A percentile compares a stretch with the other conserved stretches of the same genome.
These are phyloP conservation scores for Choloepus hoffmanni DNA, from an alignment of 2,113 vertebrate species.

Conservation along the genomic window DNA sequence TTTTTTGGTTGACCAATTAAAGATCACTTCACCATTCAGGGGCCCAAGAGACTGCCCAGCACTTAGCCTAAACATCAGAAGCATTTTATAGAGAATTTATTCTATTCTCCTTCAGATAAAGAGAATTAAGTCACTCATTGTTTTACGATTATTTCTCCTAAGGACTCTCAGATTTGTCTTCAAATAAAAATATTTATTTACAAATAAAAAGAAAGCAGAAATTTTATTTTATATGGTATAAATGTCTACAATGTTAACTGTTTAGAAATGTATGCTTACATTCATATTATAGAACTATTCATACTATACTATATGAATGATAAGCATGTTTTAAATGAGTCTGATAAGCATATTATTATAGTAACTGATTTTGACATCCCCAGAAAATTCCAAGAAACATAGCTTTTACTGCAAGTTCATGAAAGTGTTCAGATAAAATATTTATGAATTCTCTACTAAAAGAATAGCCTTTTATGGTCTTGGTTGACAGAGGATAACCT, in stretches of 20 bases:
- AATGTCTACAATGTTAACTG: constrained; percentile 40
- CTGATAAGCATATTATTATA: constrained; percentile 63
- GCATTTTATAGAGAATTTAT: background rate
- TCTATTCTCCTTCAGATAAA: background rate
- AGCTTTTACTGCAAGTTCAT: constrained; percentile 83
- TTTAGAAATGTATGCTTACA: constrained; percentile 42
- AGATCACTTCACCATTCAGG: background rate
- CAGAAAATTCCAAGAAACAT: constrained; percentile 81
- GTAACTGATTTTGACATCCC: constrained; percentile 79
- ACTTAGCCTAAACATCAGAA: background rate
- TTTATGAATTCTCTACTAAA: constrained; percentile 81
- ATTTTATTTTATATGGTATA: constrained; percentile 17
- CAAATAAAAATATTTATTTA: constrained; percentile 40
- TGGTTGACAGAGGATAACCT: constrained; percentile 81
- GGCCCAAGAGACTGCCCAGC: background rate
- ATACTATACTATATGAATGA: background rate
- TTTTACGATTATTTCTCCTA: constrained; percentile 49
- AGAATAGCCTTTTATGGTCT: constrained; percentile 75
- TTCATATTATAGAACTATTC: too few relatives aligned
- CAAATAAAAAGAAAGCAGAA: background rate
- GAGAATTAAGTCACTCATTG: background rate
- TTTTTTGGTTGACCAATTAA: background rate
- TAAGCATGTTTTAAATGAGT: constrained; percentile 55
- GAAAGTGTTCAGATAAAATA: constrained; percentile 85
- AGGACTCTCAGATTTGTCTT: constrained; percentile 34